These are phyloP conservation scores for Onthophagus sagittarius DNA, from an alignment of 2,888 invertebrate species.

Conservation along the genomic window DNA sequence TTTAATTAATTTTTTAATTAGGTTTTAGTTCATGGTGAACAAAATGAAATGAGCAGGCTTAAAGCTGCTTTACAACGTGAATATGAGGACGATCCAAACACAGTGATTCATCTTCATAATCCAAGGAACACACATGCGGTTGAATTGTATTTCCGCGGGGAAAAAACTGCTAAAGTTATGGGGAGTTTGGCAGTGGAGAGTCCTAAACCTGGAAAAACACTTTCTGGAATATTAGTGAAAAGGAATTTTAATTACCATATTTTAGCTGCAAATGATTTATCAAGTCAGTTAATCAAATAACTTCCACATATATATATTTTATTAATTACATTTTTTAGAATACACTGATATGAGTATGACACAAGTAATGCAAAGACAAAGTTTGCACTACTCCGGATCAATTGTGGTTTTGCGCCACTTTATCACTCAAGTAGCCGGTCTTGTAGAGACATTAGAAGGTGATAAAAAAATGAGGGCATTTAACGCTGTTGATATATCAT, in stretches of 20 bases:
- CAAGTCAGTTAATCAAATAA: constrained; percentile 55
- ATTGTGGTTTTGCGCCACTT: constrained; percentile 69
- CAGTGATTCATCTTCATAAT: constrained; percentile 88
- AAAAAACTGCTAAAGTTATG: constrained; percentile 98
- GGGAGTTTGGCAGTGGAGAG: constrained; percentile 83
- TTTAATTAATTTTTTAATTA: constrained; percentile 38
- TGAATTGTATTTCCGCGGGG: constrained; percentile 90
- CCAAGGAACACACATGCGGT: constrained; percentile 94
- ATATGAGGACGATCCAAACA: constrained; percentile 80
- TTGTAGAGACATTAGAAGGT: constrained; percentile 63
- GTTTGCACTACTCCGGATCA: constrained; percentile 81
- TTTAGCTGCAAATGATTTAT: constrained; percentile 83
- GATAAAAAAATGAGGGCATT: constrained; percentile 79
- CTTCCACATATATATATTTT: too few relatives aligned
- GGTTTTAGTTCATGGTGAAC: constrained; percentile 96
- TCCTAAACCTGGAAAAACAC: constrained; percentile 70
- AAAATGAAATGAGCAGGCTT: constrained; percentile 96
- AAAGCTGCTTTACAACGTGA: constrained; percentile 92
- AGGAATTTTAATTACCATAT: constrained; percentile 98
- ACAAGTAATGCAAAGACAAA: constrained; percentile 87
- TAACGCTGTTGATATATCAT: constrained; percentile 73
- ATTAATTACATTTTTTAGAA: constrained; percentile 53
- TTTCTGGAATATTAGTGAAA: constrained; percentile 94
- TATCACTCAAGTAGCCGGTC: constrained; percentile 73
- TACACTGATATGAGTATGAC: constrained; percentile 96